Conservation (phyloP, 2,888 invertebrate genomes). For the Cataglyphis rosenhaueri region DNA sequence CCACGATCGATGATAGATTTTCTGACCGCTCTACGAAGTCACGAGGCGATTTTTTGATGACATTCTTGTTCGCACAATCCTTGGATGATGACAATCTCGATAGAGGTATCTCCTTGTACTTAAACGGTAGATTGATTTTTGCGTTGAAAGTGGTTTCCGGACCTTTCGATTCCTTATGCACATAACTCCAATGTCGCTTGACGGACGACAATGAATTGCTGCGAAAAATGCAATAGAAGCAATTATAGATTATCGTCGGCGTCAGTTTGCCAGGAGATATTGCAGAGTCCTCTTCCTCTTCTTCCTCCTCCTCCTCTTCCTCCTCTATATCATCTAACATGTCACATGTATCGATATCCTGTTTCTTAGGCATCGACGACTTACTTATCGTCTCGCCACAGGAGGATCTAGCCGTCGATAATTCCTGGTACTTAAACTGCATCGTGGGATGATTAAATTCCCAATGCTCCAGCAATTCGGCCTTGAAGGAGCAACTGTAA, state of each 20-base stretch:
- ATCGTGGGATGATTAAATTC: constrained; percentile 78
- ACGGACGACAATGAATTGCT: constrained; percentile 75
- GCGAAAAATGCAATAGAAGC: constrained; percentile 79
- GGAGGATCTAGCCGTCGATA: constrained; percentile 18
- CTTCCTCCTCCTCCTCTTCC: constrained; percentile 62
- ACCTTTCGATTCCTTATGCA: constrained; percentile 71
- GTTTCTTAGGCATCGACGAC: constrained; percentile 33
- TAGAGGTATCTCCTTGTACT: constrained; percentile 68
- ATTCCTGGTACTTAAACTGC: constrained; percentile 64
- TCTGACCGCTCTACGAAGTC: constrained; percentile 22
- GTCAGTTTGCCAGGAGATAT: not conserved
- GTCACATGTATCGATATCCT: constrained; percentile 66
- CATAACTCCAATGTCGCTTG: constrained; percentile 77
- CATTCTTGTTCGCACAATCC: not conserved
- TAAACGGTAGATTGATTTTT: constrained; percentile 71
- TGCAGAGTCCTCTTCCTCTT: constrained; percentile 10
- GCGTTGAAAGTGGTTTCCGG: constrained; percentile 20
- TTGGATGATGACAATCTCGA: not conserved
- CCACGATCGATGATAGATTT: not conserved
- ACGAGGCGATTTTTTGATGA: not conserved
- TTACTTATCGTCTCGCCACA: constrained; percentile 42
- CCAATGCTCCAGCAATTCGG: constrained; percentile 80
- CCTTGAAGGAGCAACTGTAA: constrained; percentile 73
- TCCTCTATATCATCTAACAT: constrained; percentile 73
- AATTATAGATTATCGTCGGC: constrained; percentile 70